Evolutionary conservation across 1,140 invertebrate genomes (phyloP), one percentile per base, ranked within the genome.

Genomic region (Rhopalosiphum maidis): DNA sequence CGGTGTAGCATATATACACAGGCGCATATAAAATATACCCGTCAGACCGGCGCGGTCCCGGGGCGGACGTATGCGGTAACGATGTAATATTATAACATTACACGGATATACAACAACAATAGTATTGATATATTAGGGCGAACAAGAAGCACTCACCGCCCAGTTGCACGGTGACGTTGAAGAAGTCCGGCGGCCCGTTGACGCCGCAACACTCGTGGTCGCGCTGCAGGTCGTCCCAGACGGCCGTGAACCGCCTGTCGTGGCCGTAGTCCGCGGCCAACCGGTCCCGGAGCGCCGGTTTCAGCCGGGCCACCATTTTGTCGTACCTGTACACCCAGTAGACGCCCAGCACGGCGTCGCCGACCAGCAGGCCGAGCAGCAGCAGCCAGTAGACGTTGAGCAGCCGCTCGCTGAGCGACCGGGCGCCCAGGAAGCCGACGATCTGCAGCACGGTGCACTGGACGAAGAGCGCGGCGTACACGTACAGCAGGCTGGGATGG

Each of bases 371-470:
- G 18, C 97, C 96, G 2, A 98, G 95, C 88, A 98, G 95, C 7
- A 98, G 95, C n/a, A 98, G 95, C 97, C 97, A 98, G 94, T 98
- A 98, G 93, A 97, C 96, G 95, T 98, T 97, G 18, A 98, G 96
- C 43, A 98, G 96, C 60, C 96, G 96, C 94, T 98, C 97, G 94
- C 97, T 98, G 87, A 98, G 96, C 91, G 97, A 96, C 85, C 97
- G 95, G 7, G 98, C 98, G 18, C 97, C 98, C 1, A 98, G 95
- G 95, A 97, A 98, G 93, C 98, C 98, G 23, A 98, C 94, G 41
- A 95, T 94, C 94, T 96, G 96, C 18, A 96, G 94, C 23, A 96
- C 94, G 51, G 96, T 96, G 83, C 95, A 95, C 95, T 97, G 97
- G 41, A 97, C 96, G 11, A 97, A 96, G 46, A 98, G 95, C 0